Percentiles rank a stretch among this genome's conserved stretches.
These are phyloP conservation scores for Phenganax subtilis DNA, from an alignment of 92 coral and sea anemone genomes.

Conservation along the genomic window DNA sequence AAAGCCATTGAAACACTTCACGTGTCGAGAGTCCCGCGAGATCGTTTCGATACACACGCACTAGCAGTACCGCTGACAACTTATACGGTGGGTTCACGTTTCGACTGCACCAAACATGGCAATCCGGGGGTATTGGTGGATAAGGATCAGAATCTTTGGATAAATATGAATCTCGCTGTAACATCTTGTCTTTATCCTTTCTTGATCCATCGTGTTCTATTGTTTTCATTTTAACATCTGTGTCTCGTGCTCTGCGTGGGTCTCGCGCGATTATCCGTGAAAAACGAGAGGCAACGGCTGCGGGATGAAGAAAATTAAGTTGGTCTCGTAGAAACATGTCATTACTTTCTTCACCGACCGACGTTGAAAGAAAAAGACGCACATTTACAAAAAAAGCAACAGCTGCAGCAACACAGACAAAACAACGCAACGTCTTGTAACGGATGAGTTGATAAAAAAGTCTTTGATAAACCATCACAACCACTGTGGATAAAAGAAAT, in stretches of 20 bases:
- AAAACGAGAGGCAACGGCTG: not conserved
- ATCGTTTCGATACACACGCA: slow-evolving; percentile 42
- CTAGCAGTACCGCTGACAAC: slow-evolving; percentile 52
- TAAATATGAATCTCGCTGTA: not conserved
- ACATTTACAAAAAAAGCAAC: not conserved
- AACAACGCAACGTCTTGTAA: not conserved
- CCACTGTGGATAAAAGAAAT: not conserved
- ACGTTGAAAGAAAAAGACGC: not conserved
- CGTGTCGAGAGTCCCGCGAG: slow-evolving; percentile 53
- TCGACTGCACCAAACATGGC: slow-evolving; percentile 25
- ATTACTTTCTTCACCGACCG: not conserved
- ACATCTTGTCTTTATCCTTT: not conserved
- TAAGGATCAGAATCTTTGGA: not conserved
- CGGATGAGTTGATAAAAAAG: not conserved
- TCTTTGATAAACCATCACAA: not conserved
- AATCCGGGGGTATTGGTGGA: slow-evolving; percentile 1
- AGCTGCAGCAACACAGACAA: not conserved
- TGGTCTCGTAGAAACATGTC: not conserved
- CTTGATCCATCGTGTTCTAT: not conserved
- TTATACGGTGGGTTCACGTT: slow-evolving; percentile 45
- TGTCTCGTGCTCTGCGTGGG: not conserved
- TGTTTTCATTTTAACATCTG: not conserved
- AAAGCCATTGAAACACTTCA: slow-evolving; percentile 59
- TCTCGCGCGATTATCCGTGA: not conserved
- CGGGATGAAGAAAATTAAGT: too few species aligned